phyloP scores from a whole-genome alignment of 2,113 vertebrate species.

The Galbula dea region DNA sequence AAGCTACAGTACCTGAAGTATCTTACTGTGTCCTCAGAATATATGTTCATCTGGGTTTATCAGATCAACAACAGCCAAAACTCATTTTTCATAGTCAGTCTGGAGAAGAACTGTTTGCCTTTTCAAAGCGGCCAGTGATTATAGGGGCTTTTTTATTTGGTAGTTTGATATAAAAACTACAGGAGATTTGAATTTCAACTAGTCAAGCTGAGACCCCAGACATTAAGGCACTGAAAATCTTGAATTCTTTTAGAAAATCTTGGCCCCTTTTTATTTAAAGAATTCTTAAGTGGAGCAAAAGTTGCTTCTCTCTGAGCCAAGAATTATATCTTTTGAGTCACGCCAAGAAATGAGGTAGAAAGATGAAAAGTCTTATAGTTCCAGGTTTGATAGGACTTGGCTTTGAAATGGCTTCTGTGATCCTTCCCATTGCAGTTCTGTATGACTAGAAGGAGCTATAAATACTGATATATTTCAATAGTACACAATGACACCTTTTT shows the following conservation, averaged over 20 bases:
- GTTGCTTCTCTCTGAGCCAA: not conserved
- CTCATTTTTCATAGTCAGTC: conserved; percentile 30
- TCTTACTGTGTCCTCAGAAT: conserved; percentile 10
- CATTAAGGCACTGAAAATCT: not conserved
- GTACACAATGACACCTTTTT: not conserved
- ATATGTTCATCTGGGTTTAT: conserved; percentile 38
- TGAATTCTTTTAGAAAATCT: not conserved
- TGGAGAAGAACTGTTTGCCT: not conserved
- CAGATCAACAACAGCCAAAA: conserved; percentile 51
- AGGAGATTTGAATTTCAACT: not conserved
- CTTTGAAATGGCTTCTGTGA: conserved; percentile 17
- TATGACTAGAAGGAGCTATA: conserved; percentile 11
- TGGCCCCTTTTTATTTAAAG: not conserved
- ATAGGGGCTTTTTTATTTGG: not conserved
- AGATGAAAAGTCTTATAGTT: conserved; percentile 5
- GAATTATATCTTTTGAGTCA: conserved; percentile 5
- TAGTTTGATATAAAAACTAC: not conserved
- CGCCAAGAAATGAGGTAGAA: conserved; percentile 14
- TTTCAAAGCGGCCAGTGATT: not conserved
- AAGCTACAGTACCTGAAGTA: not conserved
- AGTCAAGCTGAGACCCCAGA: not conserved
- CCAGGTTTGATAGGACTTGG: conserved; percentile 3
- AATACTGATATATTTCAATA: not conserved
- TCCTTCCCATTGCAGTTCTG: not conserved
- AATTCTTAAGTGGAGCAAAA: not conserved